Conservation (phyloP, 2,113 vertebrate species). For the Ammodramus savannarum region DNA sequence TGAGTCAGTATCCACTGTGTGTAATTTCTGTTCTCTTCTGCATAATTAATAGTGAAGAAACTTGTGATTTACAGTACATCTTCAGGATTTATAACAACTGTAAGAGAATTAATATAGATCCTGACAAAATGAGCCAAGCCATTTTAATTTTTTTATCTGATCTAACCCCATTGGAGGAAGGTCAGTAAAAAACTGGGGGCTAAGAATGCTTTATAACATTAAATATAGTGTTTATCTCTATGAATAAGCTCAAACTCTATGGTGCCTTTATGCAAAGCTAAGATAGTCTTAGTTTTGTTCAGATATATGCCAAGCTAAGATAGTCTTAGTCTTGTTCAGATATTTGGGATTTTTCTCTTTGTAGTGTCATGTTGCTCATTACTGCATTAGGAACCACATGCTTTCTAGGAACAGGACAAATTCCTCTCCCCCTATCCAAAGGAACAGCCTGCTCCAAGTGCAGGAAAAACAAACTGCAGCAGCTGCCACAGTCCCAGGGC, state of each 20-base stretch:
- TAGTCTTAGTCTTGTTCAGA: neutral
- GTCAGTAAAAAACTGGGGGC: neutral
- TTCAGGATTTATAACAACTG: neutral
- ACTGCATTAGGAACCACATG: neutral
- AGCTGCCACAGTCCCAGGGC: neutral
- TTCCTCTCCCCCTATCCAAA: neutral
- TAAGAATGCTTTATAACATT: neutral
- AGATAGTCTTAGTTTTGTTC: neutral
- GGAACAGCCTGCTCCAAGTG: neutral
- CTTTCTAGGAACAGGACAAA: conserved; percentile 20
- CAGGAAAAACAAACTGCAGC: neutral
- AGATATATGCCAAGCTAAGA: neutral
- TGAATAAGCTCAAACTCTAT: neutral
- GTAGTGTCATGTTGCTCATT: neutral
- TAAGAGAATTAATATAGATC: neutral
- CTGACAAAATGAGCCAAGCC: neutral
- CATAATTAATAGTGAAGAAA: neutral
- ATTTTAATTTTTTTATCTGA: neutral
- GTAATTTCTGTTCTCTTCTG: neutral
- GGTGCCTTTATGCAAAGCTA: neutral
- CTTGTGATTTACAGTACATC: neutral
- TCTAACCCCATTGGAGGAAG: neutral
- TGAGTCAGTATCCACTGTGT: neutral
- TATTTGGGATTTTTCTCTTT: neutral
- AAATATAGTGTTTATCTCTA: neutral